Base-by-base conservation (phyloP, 2,888 invertebrate genomes). In the Eristalinus aeneus region DNA sequence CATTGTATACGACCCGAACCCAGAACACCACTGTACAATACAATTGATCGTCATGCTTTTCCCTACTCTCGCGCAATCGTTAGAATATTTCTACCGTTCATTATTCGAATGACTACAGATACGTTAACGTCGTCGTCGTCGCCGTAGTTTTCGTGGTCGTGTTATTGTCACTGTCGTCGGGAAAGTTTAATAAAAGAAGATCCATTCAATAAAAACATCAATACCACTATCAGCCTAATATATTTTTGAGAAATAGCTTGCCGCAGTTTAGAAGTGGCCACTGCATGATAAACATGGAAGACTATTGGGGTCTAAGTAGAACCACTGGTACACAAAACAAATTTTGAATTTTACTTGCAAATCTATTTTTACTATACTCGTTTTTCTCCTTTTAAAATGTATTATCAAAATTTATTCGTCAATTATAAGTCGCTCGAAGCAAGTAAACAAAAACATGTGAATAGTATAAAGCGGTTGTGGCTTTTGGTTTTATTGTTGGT, bases 301-400 rank as follows among this genome's bases (percentile, higher is more conserved):
- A 91, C 89, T 89, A 92, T 91, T 92, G 92, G 92, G 92, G 92
- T 90, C 92, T 92, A 89, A 92, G 91, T 91, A 91, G 90, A 90
- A 91, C 91, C 90, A 91, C 91, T 91, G 92, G 92, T 92, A 92
- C 89, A 81, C 54, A 75, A 39, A 67, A 53, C 54, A 64, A 32
- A 67, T 82, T 73, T 23, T 27, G 1, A 64, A 11, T 65, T 69
- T 78, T 72, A 74, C 71, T 75, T 77, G 31, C 10, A 54, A 65
- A 71, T 11, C 46, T 60, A 27, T 27, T 74, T 68, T 71, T 65
- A 34, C 63, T 65, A 31, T 64, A 36, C 56, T 74, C 16, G 56
- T 69, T 74, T 68, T 63, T 64, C 61, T 46, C 63, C 8, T 46
- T 46, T 16, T 10, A 32, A 65, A 72, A 67, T 68, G 65, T 63